Evolutionary conservation across 2,797 vertebrate genomes (phyloP).

Genomic region (Sternarchorhynchus goeldii): DNA sequence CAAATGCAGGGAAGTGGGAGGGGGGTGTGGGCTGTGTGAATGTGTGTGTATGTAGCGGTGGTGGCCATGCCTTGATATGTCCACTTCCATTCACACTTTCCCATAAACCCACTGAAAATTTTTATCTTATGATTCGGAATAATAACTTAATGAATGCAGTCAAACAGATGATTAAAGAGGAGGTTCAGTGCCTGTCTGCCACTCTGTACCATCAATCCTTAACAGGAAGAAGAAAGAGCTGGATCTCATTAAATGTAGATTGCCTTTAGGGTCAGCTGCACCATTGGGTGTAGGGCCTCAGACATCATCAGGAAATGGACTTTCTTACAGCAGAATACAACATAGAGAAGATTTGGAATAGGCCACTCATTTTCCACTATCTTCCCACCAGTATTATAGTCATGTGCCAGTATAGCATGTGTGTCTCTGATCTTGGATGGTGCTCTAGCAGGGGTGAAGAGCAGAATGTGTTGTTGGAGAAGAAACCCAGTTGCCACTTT

Average conservation of each 20-base stretch:
- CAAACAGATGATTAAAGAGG: not conserved
- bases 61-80: not conserved
- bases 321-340: not conserved
- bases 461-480: conserved; percentile 2
- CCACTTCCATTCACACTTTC: not conserved
- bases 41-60: not conserved
- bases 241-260: not conserved
- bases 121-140: not conserved
- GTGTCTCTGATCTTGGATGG: not conserved
- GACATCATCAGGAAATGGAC: not conserved
- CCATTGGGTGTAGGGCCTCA: not conserved
- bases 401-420: not conserved
- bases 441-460: conserved; percentile 10
- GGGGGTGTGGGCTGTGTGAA: conserved; percentile 51
- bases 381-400: not conserved
- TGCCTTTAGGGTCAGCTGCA: not conserved
- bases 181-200: not conserved
- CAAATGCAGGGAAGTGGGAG: not conserved
- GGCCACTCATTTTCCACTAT: not conserved
- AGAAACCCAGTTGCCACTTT: conserved; percentile 8
- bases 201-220: not conserved
- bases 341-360: not conserved
- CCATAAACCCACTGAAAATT: not conserved
- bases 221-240: not conserved
- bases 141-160: not conserved